phyloP scores from a whole-genome alignment of 2,797 vertebrate genomes.

The Tamandua tetradactyla region DNA sequence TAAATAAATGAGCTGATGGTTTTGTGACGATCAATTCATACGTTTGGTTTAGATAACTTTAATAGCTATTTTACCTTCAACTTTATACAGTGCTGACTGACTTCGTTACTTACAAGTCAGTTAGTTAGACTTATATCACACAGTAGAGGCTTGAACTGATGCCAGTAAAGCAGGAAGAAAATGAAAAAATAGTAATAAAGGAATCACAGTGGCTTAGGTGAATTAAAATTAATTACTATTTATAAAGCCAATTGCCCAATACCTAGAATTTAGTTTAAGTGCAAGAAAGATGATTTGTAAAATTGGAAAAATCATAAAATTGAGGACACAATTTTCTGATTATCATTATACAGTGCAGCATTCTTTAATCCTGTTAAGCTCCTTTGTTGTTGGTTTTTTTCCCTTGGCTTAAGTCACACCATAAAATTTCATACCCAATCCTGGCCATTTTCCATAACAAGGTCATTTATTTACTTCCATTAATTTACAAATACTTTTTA shows the following conservation, averaged over 20 bases:
- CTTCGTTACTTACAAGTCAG: background rate
- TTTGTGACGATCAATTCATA: background rate
- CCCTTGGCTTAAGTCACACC: background rate
- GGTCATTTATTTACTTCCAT: background rate
- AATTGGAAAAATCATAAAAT: background rate
- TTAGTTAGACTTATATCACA: background rate
- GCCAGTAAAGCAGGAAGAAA: background rate
- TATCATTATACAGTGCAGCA: background rate
- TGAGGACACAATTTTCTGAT: background rate
- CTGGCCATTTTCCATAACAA: background rate
- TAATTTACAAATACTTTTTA: constrained; percentile 16
- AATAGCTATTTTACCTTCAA: background rate
- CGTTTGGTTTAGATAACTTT: constrained; percentile 15
- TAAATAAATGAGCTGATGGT: background rate
- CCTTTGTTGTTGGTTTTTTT: background rate
- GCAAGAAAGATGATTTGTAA: background rate
- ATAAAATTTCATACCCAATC: background rate
- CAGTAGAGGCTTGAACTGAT: background rate
- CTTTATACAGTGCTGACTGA: background rate
- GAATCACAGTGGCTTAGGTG: background rate
- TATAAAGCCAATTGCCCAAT: background rate
- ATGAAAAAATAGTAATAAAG: background rate
- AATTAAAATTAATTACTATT: background rate
- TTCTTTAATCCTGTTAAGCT: background rate
- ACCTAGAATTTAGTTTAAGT: background rate